These are phyloP conservation scores for Trachelus iudaicus DNA, from an alignment of 2,888 invertebrate species.

Conservation along the genomic window DNA sequence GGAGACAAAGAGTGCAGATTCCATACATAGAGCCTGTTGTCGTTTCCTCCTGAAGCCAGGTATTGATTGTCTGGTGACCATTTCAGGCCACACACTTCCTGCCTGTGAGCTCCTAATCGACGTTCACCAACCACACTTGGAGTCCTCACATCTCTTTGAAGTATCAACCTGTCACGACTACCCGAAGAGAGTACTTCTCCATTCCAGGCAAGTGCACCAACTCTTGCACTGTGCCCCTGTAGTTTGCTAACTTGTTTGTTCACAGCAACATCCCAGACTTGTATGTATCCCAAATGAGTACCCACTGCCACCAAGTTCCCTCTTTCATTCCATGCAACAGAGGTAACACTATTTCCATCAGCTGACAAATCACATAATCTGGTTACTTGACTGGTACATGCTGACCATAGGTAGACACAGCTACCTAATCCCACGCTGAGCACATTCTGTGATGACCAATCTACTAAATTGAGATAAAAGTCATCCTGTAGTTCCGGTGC, in stretches of 20 bases:
- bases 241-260: constrained; percentile 93
- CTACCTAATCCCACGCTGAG: constrained; percentile 97
- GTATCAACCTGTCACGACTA: constrained; percentile 91
- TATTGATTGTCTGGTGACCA: constrained; percentile 99
- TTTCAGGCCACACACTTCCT: constrained; percentile 97
- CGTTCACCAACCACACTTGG: constrained; percentile 81
- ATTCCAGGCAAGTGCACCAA: constrained; percentile 97
- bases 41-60: constrained; percentile 98
- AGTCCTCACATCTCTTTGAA: constrained; percentile 93
- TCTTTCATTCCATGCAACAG: constrained; percentile 98
- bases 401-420: constrained; percentile 99
- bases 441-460: constrained; percentile 99
- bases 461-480: constrained; percentile 94
- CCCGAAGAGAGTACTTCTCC: constrained; percentile 97
- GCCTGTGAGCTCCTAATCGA: constrained; percentile 89
- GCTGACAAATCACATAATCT: constrained; percentile 93
- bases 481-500: constrained; percentile 98
- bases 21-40: constrained; percentile 96
- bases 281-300: constrained; percentile 96
- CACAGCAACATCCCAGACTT: constrained; percentile 97
- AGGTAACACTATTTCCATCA: constrained; percentile 95
- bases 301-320: constrained; percentile 98
- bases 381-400: constrained; percentile 97
- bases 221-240: constrained; percentile 91
- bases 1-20: constrained; percentile 87